Base-by-base conservation (phyloP, 64 coral and sea anemone species). In the Actinia equina region DNA sequence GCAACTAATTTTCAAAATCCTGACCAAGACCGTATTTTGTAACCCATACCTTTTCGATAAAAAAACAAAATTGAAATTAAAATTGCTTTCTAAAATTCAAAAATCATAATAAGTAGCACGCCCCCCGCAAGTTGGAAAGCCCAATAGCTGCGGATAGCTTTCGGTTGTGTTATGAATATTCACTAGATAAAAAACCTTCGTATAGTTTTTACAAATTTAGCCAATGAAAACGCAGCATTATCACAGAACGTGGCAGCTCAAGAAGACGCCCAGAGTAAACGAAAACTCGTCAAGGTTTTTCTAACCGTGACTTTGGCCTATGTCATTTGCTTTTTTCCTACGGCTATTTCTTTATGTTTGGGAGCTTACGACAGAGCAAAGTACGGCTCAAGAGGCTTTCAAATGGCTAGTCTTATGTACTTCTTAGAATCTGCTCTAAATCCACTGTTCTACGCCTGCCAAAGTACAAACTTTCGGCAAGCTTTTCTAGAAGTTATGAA, bases 391-490 rank as follows among this genome's bases (percentile, higher is more conserved):
- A 8, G 27, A 22, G n/a, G 4, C n/a, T n/a, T 30, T 16, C n/a
- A 23, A 77, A 71, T 25, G 0, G 13, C n/a, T n/a, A 43, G 7
- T 77, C n/a, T 88, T 77, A 13, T 87, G 10, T 52, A 60, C 20
- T 77, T 55, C 22, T 10, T 13, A 23, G 26, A 51, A 14, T 76
- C 86, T n/a, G 51, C 44, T 46, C 22, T 87, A 0, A 87, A 87
- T 27, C 86, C 86, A 7, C 27, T 87, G 12, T 44, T 87, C 41
- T 87, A 87, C 45, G 86, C 69, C 12, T 87, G 41, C 25, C 86
- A 87, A 46, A 87, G 77, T 89, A 44, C 76, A 5, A 89, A 82
- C 22, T 89, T 76, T 51, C 17, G 79, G 45, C 59, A 61, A 25
- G 76, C 42, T 4, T 82, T 80, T 51, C 82, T 62, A 61, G 22